Base-by-base conservation (phyloP, 1,140 invertebrate genomes). In the Leptopilina clavipes region DNA sequence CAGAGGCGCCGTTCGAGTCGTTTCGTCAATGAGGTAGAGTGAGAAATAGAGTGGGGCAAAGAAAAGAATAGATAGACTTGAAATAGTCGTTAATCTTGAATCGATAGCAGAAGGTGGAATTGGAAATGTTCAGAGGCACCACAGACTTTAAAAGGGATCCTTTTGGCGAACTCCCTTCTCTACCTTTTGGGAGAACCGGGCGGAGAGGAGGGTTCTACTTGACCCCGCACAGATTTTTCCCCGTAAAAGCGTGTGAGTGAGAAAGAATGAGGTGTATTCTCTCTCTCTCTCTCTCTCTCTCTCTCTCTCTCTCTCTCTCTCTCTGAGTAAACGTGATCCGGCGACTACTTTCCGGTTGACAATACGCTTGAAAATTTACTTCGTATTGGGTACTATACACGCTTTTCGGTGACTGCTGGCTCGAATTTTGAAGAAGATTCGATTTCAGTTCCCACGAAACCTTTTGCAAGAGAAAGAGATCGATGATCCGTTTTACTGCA, bases 81-180 rank as follows among this genome's bases (percentile, higher is more conserved):
- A 76, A 79, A 73, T 78, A 81, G 74, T 81, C 79, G 77, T 81
- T 81, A 81, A 81, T 81, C 79, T 79, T 45, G 70, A 22, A 37
- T 44, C 37, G 25, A 44, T 22, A 54, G 77, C 54, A 70, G 59
- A 17, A 19, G 45, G 52, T 18, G 44, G 44, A 73, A 70, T 31
- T 14, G 59, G 11, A n/a, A 65, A 65, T 65, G 22, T 65, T 31
- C 22, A 65, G 59, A 8, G 25, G 59, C 59, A 65, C 59, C 44
- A 44, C 37, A 12, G 31, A 70, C 44, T 56, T 48, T 56, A 59
- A 40, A 81, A 81, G 78, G 73, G 79, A 70, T 76, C 78, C 79
- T 81, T 52, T 43, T 45, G 70, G 5, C 7, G 37, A 40, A n/a
- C n/a, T n/a, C n/a, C n/a, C n/a, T n/a, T n/a, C n/a, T n/a, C n/a